Evolutionary conservation across 2,888 invertebrate species (phyloP).

Genomic region (Pterostichus madidus): DNA sequence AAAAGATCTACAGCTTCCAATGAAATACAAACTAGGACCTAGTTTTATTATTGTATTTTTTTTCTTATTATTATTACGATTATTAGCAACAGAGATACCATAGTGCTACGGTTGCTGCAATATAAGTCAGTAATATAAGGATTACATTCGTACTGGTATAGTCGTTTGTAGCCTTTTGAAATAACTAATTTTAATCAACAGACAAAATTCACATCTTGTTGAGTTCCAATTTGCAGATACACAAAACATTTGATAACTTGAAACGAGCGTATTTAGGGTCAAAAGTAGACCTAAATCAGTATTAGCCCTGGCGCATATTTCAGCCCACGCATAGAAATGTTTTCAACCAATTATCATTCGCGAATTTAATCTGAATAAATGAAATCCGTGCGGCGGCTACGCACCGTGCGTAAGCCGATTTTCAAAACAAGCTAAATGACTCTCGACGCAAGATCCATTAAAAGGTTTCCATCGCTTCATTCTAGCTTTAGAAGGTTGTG

Average conservation of each 20-base stretch:
- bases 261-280: slow-evolving; percentile 17
- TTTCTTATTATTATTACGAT: no score
- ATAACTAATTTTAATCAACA: not conserved
- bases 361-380: slow-evolving; percentile 62
- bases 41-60: no score
- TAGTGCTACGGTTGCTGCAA: no score
- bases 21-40: no score
- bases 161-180: not conserved
- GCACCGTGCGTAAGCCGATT: slow-evolving; percentile 62
- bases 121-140: no score
- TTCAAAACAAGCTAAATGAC: slow-evolving; percentile 56
- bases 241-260: slow-evolving; percentile 22
- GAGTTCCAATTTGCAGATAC: not conserved
- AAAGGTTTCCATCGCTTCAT: not conserved
- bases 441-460: slow-evolving; percentile 13
- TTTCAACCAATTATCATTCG: slow-evolving; percentile 66
- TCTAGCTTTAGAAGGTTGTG: not conserved
- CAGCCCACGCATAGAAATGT: slow-evolving; percentile 54
- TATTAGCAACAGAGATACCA: no score
- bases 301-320: slow-evolving; percentile 44
- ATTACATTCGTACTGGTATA: no score
- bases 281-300: slow-evolving; percentile 47
- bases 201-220: not conserved
- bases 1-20: no score
- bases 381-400: slow-evolving; percentile 37